Conservation (phyloP, 2,113 vertebrate genomes). For the Colinus virginianus region DNA sequence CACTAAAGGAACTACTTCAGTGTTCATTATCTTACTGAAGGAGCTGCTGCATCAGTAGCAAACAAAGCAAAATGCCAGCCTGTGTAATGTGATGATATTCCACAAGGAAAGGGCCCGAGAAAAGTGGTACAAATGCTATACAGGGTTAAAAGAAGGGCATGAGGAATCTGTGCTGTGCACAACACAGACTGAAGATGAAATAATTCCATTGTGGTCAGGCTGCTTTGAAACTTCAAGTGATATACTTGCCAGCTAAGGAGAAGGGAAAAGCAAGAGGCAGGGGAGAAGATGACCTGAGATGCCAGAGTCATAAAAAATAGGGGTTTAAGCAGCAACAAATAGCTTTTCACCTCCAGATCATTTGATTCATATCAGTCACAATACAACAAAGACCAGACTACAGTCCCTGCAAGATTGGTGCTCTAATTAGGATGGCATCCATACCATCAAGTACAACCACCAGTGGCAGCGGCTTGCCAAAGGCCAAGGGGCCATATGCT, state of each 20-base stretch:
- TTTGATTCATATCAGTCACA: neutral
- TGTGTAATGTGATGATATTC: neutral
- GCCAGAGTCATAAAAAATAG: constrained; percentile 1
- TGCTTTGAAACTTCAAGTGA: neutral
- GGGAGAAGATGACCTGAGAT: neutral
- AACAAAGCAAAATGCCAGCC: neutral
- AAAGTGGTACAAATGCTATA: neutral
- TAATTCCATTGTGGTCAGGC: neutral
- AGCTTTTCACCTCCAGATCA: neutral
- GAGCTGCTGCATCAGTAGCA: neutral
- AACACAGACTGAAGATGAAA: neutral
- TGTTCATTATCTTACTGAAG: neutral
- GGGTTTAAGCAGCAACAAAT: neutral
- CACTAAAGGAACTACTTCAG: neutral
- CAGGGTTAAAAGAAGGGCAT: neutral
- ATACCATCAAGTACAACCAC: neutral
- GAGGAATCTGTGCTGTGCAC: neutral
- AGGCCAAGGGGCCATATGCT: neutral
- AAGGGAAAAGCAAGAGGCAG: neutral
- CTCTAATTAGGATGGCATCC: neutral
- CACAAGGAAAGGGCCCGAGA: neutral
- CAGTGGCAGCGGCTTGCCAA: neutral
- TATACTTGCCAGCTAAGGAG: neutral
- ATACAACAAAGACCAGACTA: neutral
- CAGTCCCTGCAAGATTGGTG: neutral